Evolutionary conservation across 2,888 invertebrate genomes (phyloP).

Genomic region (Epinotia demarniana): DNA sequence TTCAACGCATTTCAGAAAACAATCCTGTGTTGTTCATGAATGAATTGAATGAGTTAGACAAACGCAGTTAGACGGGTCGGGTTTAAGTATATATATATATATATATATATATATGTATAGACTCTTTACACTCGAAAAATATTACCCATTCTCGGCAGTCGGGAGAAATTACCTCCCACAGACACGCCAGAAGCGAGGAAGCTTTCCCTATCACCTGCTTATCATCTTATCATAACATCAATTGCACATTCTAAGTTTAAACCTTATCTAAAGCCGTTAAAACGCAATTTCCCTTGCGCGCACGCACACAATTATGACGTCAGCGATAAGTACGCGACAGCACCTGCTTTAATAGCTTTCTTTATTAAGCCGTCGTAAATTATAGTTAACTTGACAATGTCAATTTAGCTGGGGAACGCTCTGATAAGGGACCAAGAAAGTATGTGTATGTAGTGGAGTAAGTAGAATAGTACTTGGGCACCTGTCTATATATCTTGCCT

Average conservation of each 20-base stretch:
- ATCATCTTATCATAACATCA: constrained; percentile 11
- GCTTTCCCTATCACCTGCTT: constrained; percentile 25
- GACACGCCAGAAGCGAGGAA: constrained; percentile 12
- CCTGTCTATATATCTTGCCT: too few species aligned
- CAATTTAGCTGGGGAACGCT: constrained; percentile 13
- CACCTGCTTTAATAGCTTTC: constrained; percentile 37
- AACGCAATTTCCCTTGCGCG: neutral
- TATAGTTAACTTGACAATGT: constrained; percentile 29
- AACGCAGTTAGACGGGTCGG: too few species aligned
- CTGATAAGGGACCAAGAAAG: neutral
- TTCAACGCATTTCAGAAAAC: too few species aligned
- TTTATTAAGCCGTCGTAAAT: constrained; percentile 35
- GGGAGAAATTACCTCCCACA: neutral
- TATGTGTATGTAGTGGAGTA: neutral
- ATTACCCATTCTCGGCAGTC: neutral
- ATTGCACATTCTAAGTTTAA: neutral
- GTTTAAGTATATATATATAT: too few species aligned
- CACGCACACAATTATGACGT: constrained; percentile 13
- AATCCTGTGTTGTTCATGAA: too few species aligned
- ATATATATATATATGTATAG: too few species aligned
- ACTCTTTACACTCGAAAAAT: neutral
- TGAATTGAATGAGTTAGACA: too few species aligned
- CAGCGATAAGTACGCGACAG: constrained; percentile 14
- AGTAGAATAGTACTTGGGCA: too few species aligned
- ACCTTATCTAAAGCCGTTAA: neutral